These are phyloP conservation scores for Tipula unca DNA, from an alignment of 2,888 invertebrate genomes.

Conservation along the genomic window DNA sequence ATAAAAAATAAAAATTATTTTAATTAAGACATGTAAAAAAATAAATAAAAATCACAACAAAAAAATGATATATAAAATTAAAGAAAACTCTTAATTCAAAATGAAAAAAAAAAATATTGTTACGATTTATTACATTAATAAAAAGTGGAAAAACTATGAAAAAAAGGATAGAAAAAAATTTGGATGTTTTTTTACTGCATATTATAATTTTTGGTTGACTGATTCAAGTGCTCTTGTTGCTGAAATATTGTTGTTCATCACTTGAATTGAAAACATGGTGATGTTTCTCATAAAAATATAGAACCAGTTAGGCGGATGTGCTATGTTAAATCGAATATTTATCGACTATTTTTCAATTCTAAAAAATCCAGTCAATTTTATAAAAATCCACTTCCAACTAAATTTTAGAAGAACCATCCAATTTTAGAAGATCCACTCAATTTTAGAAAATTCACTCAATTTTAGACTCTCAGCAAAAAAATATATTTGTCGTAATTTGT, in stretches of 20 bases:
- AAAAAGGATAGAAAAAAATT: neutral
- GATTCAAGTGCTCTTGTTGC: no score
- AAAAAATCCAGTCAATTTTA: neutral
- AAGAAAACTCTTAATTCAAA: neutral
- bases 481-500: no score
- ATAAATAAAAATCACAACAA: neutral
- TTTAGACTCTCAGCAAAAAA: no score
- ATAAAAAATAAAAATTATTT: neutral
- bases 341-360: no score
- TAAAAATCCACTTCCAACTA: no score
- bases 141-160: neutral
- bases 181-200: neutral
- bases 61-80: neutral
- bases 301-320: no score
- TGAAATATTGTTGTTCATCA: no score
- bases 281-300: no score
- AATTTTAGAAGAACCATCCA: neutral
- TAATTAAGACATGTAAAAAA: conserved; percentile 8
- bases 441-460: no score
- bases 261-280: no score
- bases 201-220: neutral
- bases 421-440: no score
- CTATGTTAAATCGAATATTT: no score
- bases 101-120: neutral
- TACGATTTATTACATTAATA: conserved; percentile 14